Base-by-base conservation (phyloP, 2,113 vertebrate genomes). In the Herpetotheres cachinnans region DNA sequence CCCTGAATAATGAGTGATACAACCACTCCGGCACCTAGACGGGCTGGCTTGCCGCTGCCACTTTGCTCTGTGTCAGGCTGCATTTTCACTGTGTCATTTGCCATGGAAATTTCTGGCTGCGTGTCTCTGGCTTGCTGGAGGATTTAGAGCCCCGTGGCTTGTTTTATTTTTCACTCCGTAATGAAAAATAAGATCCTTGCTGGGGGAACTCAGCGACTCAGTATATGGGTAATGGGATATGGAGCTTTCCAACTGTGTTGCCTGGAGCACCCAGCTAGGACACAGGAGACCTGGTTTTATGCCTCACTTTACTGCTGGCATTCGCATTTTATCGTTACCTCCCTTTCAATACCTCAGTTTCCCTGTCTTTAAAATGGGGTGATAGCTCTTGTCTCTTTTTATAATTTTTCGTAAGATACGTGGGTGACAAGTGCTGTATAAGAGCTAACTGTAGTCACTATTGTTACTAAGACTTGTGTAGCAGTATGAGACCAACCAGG, bases 141-240 rank as follows among this genome's bases (percentile, higher is more conserved):
- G 66, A 71, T 58, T 46, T 66, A 62, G 74, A 90, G 82, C 82
- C 79, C 93, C 40, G 79, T 66, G 93, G 91, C 61, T 92, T 85
- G 47, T 92, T 96, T 92, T 90, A 92, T 92, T 88, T 92, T 92
- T 85, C 71, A 71, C 62, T 86, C 74, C 29, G 7, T 74, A 90
- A 96, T 85, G 89, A 82, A 96, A 85, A 94, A 92, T 71, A 85
- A 90, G 82, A 92, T 80, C 42, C 61, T 82, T 88, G 86, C 91
- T 70, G 73, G 27, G 94, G 82, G 34, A 92, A 22, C 70, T 87
- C 78, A 16, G 17, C 15, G 0, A 30, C 59, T 90, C 86, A 27
- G 72, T 82, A 6, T 65, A 79, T 29, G 76, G 71, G n/a, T 90
- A 94, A 94, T 66, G 65, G 91, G 61, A 82, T 92, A 73, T 82